Base-by-base conservation (phyloP, 2,888 invertebrate genomes). In the Ophion ellenae region DNA sequence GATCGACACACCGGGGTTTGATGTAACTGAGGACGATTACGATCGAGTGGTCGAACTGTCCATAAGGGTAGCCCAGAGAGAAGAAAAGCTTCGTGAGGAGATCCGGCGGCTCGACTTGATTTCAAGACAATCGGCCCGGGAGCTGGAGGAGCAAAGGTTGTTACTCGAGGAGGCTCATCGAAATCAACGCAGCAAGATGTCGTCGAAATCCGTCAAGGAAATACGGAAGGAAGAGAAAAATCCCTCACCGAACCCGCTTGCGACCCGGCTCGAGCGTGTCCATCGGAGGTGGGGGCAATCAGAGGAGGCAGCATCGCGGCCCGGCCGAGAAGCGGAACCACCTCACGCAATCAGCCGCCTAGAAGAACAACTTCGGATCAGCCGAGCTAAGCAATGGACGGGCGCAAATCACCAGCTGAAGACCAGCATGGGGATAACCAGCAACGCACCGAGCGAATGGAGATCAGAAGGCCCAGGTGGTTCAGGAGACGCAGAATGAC, bases 121-220 rank as follows among this genome's bases (percentile, higher is more conserved):
- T 2, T 74, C 63, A 9, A 74, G 63, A 9, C 17, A 24, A 17
- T 45, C 74, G 11, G 63, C 20, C 45, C 74, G 47, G 14, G 74
- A 63, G 14, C 0, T 74, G 17, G 63, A 63, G 17, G 63, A 45
- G 32, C 74, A 74, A 24, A 20, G 45, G 11, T 20, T 74, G 4
- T 9, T 74, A 45, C 74, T 74, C 45, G 74, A 74, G 17, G 74
- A 63, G 17, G 74, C 74, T 9, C 74, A 74, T 1, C 63, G 63
- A 14, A 74, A 74, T 63, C 74, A 63, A 2, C 17, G 63, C 2
- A 63, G 24, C 17, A 74, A 74, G 17, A 63, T 74, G 74, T 20
- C 2, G 3, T 17, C 63, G 63, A 47, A 45, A 63, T 59, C 45
- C 7, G 45, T 74, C 14, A 74, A 63, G 9, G 24, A 74, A 14